These are phyloP conservation scores for Poecilus cupreus DNA, from an alignment of 2,888 invertebrate genomes.

Conservation along the genomic window DNA sequence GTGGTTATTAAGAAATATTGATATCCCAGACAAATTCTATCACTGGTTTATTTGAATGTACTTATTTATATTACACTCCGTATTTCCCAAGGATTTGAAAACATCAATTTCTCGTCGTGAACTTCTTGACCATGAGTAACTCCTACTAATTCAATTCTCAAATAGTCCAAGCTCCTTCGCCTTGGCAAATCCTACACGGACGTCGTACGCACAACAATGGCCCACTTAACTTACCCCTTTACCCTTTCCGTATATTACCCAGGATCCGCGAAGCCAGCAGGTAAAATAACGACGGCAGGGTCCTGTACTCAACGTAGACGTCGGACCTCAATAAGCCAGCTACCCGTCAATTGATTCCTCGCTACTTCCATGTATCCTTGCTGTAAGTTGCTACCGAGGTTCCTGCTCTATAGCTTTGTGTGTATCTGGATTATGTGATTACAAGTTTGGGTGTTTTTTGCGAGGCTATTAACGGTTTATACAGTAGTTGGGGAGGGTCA, in stretches of 20 bases:
- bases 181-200: not conserved
- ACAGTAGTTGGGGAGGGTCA: not conserved
- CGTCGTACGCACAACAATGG: not conserved
- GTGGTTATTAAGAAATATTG: no score
- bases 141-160: no score
- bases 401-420: not conserved
- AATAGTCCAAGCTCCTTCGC: not conserved
- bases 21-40: no score
- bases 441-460: not conserved
- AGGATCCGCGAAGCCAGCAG: not conserved
- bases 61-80: no score
- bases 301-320: not conserved
- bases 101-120: no score
- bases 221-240: not conserved
- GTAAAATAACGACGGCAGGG: conserved; percentile 1
- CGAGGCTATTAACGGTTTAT: not conserved
- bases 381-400: not conserved
- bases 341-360: not conserved
- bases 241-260: not conserved
- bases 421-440: not conserved
- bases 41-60: no score
- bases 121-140: no score
- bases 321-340: not conserved
- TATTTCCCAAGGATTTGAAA: no score
- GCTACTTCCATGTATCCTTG: not conserved